A percentile compares a stretch with the other conserved stretches of the same genome.
These are phyloP conservation scores for Trematomus loennbergii DNA, from an alignment of 2,113 vertebrate species.

Conservation along the genomic window DNA sequence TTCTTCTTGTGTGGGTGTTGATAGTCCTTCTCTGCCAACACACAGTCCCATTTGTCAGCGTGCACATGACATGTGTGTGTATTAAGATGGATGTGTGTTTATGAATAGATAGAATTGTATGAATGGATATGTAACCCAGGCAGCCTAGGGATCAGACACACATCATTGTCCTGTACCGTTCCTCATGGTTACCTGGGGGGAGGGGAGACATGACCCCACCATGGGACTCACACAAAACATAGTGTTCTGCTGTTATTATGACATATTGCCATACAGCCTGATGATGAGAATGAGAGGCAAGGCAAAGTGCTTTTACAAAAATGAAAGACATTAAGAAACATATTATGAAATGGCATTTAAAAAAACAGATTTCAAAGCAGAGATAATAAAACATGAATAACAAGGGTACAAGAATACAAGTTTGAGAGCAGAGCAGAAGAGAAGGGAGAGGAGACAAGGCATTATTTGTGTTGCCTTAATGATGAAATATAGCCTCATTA, in stretches of 20 bases:
- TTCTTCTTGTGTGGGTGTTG: constrained; percentile 5
- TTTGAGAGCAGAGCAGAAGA: constrained; percentile 20
- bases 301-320: too few relatives aligned
- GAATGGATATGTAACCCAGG: constrained; percentile 35
- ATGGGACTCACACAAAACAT: constrained; percentile 8
- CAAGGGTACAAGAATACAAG: too few relatives aligned
- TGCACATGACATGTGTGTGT: neutral
- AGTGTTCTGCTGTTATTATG: constrained; percentile 30
- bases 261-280: constrained; percentile 2
- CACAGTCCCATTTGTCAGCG: neutral
- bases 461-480: constrained; percentile 56
- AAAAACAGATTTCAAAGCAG: too few relatives aligned
- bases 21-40: neutral
- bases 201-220: neutral
- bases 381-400: too few relatives aligned
- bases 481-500: constrained; percentile 55
- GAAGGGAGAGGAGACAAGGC: constrained; percentile 22
- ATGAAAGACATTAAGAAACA: too few relatives aligned
- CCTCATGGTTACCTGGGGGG: neutral
- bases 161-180: neutral
- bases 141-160: constrained; percentile 23
- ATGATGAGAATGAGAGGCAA: neutral
- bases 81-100: constrained; percentile 47
- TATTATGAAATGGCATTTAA: too few relatives aligned
- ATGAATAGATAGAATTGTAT: constrained; percentile 35